A percentile compares a stretch with the other conserved stretches of the same genome.
Evolutionary conservation across 2,797 vertebrate genomes (phyloP).

Genomic region (Catharus ustulatus): DNA sequence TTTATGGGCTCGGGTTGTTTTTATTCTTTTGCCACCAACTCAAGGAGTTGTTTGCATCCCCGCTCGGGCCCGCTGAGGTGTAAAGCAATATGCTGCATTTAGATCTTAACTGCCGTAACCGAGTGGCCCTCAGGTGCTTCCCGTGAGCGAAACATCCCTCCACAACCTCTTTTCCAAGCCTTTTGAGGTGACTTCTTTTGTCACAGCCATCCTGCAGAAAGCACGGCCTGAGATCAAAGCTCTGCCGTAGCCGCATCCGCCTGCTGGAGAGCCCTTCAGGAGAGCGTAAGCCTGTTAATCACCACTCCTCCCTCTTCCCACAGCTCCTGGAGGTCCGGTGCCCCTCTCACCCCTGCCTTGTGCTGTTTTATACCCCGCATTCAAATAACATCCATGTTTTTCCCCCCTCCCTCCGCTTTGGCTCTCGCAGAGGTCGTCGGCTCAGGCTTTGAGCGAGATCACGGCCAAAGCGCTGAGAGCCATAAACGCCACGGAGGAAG

Average conservation of each 20-base stretch:
- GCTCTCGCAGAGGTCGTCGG: slow-evolving; percentile 81
- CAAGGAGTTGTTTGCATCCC: not conserved
- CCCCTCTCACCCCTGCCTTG: not conserved
- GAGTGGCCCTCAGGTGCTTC: not conserved
- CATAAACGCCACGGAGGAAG: slow-evolving; percentile 85
- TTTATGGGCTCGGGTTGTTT: not conserved
- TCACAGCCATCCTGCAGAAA: not conserved
- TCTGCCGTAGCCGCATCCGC: not conserved
- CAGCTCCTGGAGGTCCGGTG: not conserved
- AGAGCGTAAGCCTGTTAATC: slow-evolving; percentile 10
- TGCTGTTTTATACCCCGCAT: not conserved
- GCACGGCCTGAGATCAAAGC: slow-evolving; percentile 56
- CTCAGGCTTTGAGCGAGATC: slow-evolving; percentile 87
- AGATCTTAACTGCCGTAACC: not conserved
- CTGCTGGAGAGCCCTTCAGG: slow-evolving; percentile 49
- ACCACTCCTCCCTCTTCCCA: not conserved
- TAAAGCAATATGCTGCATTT: slow-evolving; percentile 35
- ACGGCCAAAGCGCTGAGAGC: slow-evolving; percentile 85
- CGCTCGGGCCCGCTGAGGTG: not conserved
- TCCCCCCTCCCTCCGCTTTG: not conserved
- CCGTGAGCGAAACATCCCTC: not conserved
- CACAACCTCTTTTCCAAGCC: not conserved
- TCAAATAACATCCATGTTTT: not conserved
- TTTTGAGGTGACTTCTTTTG: slow-evolving; percentile 22
- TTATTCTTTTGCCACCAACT: not conserved